Percentiles rank a stretch among this genome's conserved stretches.
These are phyloP conservation scores for Anadara kagoshimensis DNA, from an alignment of 1,140 invertebrate genomes.

Conservation along the genomic window DNA sequence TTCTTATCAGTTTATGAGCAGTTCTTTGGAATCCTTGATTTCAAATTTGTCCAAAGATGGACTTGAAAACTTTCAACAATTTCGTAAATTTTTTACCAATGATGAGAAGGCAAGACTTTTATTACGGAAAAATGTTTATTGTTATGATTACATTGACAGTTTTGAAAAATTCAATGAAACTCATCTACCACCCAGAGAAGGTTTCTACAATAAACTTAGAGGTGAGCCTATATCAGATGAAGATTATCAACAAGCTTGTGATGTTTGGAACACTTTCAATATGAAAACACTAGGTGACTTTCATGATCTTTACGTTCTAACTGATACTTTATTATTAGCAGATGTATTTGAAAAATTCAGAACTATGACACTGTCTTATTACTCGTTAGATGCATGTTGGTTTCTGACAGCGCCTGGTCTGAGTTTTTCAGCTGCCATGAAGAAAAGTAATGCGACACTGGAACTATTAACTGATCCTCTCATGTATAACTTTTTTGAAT, in stretches of 20 bases:
- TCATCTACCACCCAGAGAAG: slow-evolving; percentile 15
- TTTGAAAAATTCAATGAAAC: slow-evolving; percentile 39
- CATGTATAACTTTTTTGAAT: slow-evolving; percentile 5
- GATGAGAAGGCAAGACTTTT: slow-evolving; percentile 4
- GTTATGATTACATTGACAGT: slow-evolving; percentile 39
- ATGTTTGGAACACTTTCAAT: slow-evolving; percentile 13
- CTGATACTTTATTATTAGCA: neutral
- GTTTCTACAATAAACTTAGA: neutral
- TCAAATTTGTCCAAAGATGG: slow-evolving; percentile 33
- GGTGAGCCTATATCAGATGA: neutral
- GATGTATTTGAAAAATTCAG: slow-evolving; percentile 25
- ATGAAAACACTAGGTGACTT: slow-evolving; percentile 9
- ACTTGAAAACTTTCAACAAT: slow-evolving; percentile 25
- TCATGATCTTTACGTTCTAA: slow-evolving; percentile 8
- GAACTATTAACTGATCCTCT: slow-evolving; percentile 14
- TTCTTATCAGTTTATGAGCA: slow-evolving; percentile 27
- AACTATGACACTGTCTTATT: neutral
- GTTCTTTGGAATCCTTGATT: slow-evolving; percentile 34
- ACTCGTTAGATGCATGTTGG: neutral
- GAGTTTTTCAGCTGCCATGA: slow-evolving; percentile 7
- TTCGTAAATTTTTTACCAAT: neutral
- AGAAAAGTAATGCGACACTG: neutral
- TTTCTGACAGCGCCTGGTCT: slow-evolving; percentile 5
- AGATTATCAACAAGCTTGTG: neutral
- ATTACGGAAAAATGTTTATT: slow-evolving; percentile 38